A percentile compares a stretch with the other conserved stretches of the same genome.
Evolutionary conservation across 2,113 vertebrate species (phyloP).

Genomic region (Gallinago media): DNA sequence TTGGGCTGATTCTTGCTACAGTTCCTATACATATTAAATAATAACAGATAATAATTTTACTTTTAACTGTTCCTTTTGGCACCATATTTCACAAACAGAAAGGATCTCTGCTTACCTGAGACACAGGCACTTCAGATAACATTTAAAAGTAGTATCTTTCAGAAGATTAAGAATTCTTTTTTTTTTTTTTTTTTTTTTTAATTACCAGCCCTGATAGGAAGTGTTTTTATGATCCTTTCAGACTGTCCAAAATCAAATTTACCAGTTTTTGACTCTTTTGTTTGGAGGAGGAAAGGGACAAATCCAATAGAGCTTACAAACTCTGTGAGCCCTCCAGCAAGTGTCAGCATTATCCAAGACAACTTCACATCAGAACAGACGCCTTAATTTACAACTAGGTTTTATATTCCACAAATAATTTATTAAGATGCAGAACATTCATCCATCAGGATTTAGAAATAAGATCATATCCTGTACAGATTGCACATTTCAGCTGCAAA

Average conservation of each 20-base stretch:
- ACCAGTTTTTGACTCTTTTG: not conserved
- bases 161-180: not conserved
- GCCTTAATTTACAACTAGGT: conserved; percentile 41
- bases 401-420: conserved; percentile 66
- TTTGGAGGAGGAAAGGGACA: not conserved
- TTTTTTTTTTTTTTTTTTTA: not conserved
- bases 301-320: conserved; percentile 1
- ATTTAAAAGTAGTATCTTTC: not conserved
- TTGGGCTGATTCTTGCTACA: not conserved
- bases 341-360: conserved; percentile 59
- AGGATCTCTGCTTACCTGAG: not conserved
- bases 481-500: conserved; percentile 50
- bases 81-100: not conserved
- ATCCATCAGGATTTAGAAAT: conserved; percentile 40
- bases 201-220: rapidly evolving
- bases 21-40: not conserved
- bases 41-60: not conserved
- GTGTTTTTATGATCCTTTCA: not conserved
- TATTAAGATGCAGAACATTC: conserved; percentile 67
- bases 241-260: not conserved
- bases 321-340: conserved; percentile 55
- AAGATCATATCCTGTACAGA: conserved; percentile 45
- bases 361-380: not conserved
- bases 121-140: not conserved
- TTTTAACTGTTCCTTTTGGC: not conserved